Base-by-base conservation (phyloP, 2,888 invertebrate genomes). In the Neria commutata region DNA sequence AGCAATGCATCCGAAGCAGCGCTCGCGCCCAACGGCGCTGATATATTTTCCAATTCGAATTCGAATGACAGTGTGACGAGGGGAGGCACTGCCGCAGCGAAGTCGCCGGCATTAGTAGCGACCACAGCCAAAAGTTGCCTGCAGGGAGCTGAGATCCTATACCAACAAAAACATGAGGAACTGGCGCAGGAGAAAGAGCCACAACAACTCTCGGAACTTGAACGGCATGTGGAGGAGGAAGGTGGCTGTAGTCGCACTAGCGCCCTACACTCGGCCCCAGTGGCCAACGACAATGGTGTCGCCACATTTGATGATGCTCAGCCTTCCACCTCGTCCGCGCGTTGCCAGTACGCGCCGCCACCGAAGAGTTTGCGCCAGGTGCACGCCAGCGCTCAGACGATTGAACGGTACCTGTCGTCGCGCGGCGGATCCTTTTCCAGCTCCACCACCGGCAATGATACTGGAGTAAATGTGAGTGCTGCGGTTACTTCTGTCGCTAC, bases 11-110 rank as follows among this genome's bases (percentile, higher is more conserved):
- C 48, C 6, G 60, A 61, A 25, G 56, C 62, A 17, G 65, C 62
- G n/a, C n/a, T n/a, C n/a, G n/a, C n/a, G n/a, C n/a, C n/a, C n/a
- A n/a, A n/a, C 11, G 64, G 69, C 40, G 59, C 71, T 29, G 77
- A 78, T 49, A 71, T 78, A 40, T 74, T 68, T 60, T 73, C 77
- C 29, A 80, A 75, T 66, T 75, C 80, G 47, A 80, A 78, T 68
- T 79, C 81, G 54, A 80, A 79, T 66, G 80, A 81, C 58, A 78
- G 78, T 60, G 37, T 16, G n/a, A n/a, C n/a, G n/a, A 46, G 63
- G 55, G 42, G n/a, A 14, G 62, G 57, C 26, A 65, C 67, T 58
- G 67, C 67, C 60, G 65, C 70, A 26, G 65, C 68, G 56, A 68
- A 70, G 58, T 65, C 69, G 56, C 68, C 65, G 62, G 61, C 72